Evolutionary conservation across 2,797 vertebrate species (phyloP), one percentile per base, ranked within the genome.

Genomic region (Myotis findleyi): DNA sequence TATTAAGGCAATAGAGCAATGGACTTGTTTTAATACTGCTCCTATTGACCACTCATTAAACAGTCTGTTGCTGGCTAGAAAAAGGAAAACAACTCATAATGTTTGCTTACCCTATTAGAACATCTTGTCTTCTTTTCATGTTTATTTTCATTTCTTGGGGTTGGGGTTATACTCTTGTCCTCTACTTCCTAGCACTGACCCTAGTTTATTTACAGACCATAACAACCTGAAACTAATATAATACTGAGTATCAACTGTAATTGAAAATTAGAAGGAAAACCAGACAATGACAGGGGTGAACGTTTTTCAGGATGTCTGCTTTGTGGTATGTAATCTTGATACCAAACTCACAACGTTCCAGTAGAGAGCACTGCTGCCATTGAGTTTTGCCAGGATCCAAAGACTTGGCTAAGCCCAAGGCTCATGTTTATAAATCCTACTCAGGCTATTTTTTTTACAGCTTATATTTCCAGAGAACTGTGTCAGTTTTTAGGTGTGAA

Each of bases 341-440:
- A 96, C 79, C 69, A 84, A 49, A 97, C 95, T 96, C 93, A 95
- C 96, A 96, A 75, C 7, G 25, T 95, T 96, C 96, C 97, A 97
- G 91, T 75, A 97, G 97, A 97, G 97, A 94, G 95, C 96, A 91
- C 79, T 96, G 71, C 89, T 71, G 89, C 44, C 0, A 1, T 94
- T 47, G 72, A 80, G 3, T 89, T 69, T 93, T 51, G 79, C 27
- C 47, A 18, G 93, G 33, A 30, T 6, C 3, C 71, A 80, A 59
- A 59, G 9, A 25, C 64, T 62, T 79, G 7, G 30, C 51, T 44
- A 88, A 79, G 23, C 7, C 47, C 21, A 87, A 91, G 55, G 47
- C 69, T 86, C 41, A 16, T 82, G 41, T 66, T 87, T 38, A 93
- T 57, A 77, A 94, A 94, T 69, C 85, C 72, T 87, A 64, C 57